phyloP scores from a whole-genome alignment of 2,888 invertebrate species.

The Idaea dimidiata region DNA sequence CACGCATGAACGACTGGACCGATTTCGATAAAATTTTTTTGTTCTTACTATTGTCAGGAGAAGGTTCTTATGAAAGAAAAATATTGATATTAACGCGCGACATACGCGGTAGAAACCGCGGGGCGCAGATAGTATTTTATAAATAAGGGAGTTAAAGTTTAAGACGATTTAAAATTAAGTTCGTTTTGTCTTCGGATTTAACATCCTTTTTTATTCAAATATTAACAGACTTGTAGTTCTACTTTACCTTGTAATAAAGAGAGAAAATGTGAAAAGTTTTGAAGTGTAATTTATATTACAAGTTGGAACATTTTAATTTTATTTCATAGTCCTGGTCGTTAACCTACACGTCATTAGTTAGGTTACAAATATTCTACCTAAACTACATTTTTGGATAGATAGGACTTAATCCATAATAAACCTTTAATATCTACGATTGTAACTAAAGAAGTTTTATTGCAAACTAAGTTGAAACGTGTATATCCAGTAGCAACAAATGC shows the following conservation, averaged over 20 bases:
- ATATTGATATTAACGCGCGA: too few relatives aligned
- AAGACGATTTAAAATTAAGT: not conserved
- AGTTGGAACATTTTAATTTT: not conserved
- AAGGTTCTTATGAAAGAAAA: too few relatives aligned
- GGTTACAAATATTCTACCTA: not conserved
- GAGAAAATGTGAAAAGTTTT: constrained; percentile 18
- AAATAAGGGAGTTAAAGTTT: not conserved
- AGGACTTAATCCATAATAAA: too few relatives aligned
- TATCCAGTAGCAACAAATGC: constrained; percentile 16
- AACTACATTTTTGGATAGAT: too few relatives aligned
- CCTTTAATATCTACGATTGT: not conserved
- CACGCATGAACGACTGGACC: too few relatives aligned
- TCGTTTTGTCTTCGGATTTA: not conserved
- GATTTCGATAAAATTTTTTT: too few relatives aligned
- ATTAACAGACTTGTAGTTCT: constrained; percentile 10
- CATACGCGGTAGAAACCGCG: too few relatives aligned
- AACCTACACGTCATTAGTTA: not conserved
- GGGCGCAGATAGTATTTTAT: too few relatives aligned
- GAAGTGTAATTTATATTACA: constrained; percentile 8
- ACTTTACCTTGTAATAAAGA: constrained; percentile 12
- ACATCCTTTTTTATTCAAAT: not conserved
- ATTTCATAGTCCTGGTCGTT: not conserved
- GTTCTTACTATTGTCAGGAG: too few relatives aligned
- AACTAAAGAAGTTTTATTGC: not conserved
- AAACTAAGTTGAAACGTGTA: not conserved